Base-by-base conservation (phyloP, 1,140 invertebrate species). In the Trichomalopsis sarcophagae region DNA sequence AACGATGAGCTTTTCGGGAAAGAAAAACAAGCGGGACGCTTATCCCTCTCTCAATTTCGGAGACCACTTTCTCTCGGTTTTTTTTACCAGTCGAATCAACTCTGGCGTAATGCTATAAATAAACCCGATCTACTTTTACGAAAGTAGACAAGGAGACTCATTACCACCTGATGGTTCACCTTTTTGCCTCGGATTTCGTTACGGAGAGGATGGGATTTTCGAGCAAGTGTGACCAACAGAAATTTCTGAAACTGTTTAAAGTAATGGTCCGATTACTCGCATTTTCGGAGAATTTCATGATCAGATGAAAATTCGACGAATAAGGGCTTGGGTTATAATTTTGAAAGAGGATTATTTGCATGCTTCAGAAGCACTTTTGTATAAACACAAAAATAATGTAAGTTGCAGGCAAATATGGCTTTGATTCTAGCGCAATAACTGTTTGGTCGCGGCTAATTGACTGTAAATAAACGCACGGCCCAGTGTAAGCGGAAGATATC, bases 121-220 rank as follows among this genome's bases (percentile, higher is more conserved):
- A 90, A 86, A 85, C 86, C 81, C 86, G 77, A 82, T 78, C 84
- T 84, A 5, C 82, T 6, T n/a, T 88, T 90, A 87, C 88, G 86
- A 83, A 81, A 90, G 88, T 89, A 89, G 88, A 84, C 87, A 21
- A 88, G 89, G 91, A 91, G 92, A 93, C 89, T 92, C 91, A 86
- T 91, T 92, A 92, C 92, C 91, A 91, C 92, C 89, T 90, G 89
- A 91, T 91, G 92, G 92, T 92, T 92, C 92, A 91, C 90, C 91
- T 88, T 89, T 91, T 90, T 89, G 88, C 27, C 89, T 87, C 87
- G 87, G 3, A 9, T 9, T 40, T 40, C 36, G 36, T 40, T 40
- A 9, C 36, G 36, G 7, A 40, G 36, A 40, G 5, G 36, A 27
- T 27, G 27, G 27, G 27, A 27, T 27, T 27, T 27, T 27, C 27